A percentile compares a stretch with the other conserved stretches of the same genome.
These are phyloP conservation scores for Allophyes oxyacanthae DNA, from an alignment of 2,888 invertebrate genomes.

Conservation along the genomic window DNA sequence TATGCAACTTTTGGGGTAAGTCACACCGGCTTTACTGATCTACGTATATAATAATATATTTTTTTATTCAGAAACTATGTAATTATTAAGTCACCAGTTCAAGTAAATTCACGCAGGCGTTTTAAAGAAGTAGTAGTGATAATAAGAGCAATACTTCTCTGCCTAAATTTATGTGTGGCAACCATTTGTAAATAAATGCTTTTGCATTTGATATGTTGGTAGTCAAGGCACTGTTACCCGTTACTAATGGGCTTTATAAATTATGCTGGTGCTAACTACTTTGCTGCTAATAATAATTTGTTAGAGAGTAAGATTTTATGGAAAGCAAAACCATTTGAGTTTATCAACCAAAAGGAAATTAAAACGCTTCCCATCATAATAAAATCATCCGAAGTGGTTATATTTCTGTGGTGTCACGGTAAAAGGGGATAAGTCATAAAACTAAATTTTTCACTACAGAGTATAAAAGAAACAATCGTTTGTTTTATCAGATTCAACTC, in stretches of 20 bases:
- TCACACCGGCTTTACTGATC: background rate
- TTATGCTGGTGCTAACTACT: slow-evolving; percentile 64
- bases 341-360: slow-evolving; percentile 16
- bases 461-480: too few species aligned
- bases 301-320: slow-evolving; percentile 35
- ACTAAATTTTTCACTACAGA: too few species aligned
- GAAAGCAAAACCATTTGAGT: slow-evolving; percentile 19
- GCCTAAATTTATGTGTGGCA: background rate
- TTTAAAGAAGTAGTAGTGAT: slow-evolving; percentile 24
- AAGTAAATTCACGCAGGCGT: background rate
- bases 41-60: background rate
- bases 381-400: slow-evolving; percentile 1
- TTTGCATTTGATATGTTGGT: slow-evolving; percentile 22
- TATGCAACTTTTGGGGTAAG: slow-evolving; percentile 10
- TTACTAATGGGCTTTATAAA: slow-evolving; percentile 53
- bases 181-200: slow-evolving; percentile 28
- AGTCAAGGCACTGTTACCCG: slow-evolving; percentile 15
- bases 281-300: slow-evolving; percentile 55
- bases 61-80: slow-evolving; percentile 1
- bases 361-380: background rate
- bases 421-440: too few species aligned
- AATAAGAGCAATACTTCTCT: slow-evolving; percentile 35
- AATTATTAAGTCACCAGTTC: background rate
- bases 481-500: too few species aligned
- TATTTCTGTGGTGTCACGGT: too few species aligned